These are phyloP conservation scores for Tolmerus cingulatus DNA, from an alignment of 2,888 invertebrate genomes.

Conservation along the genomic window DNA sequence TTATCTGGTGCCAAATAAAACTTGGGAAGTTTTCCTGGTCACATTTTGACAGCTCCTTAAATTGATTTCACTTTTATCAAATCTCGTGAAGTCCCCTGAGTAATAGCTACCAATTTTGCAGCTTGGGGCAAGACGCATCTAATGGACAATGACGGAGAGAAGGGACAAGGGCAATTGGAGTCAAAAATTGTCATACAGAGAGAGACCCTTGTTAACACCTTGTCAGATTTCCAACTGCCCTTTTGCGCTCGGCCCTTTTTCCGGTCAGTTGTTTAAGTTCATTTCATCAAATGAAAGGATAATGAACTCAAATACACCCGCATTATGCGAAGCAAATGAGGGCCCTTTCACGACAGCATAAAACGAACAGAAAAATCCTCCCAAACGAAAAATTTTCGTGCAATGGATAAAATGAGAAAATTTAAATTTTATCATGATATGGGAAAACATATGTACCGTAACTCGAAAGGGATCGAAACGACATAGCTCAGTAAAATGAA, in stretches of 20 bases:
- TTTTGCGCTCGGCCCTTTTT: background rate
- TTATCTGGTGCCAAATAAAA: background rate
- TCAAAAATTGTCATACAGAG: background rate
- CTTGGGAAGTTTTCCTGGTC: background rate
- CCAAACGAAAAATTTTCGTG: background rate
- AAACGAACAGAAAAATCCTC: background rate
- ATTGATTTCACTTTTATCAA: background rate
- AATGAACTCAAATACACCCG: constrained; percentile 7
- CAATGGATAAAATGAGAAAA: background rate
- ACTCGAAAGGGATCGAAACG: background rate
- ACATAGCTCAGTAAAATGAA: background rate
- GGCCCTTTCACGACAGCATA: background rate
- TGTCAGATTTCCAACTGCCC: constrained; percentile 19
- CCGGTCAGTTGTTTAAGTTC: constrained; percentile 19
- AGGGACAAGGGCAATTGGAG: background rate
- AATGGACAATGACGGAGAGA: background rate
- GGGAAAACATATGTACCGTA: background rate
- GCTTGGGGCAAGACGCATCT: background rate
- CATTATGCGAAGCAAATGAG: background rate
- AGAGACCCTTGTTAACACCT: constrained; percentile 23
- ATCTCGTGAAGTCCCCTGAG: background rate
- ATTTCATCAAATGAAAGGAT: constrained; percentile 20
- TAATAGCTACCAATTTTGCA: background rate
- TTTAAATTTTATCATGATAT: background rate
- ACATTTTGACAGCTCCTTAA: background rate